Percentiles rank a stretch among this genome's conserved stretches.
phyloP scores from a whole-genome alignment of 2,113 vertebrate genomes.

The Lipophrys pholis region DNA sequence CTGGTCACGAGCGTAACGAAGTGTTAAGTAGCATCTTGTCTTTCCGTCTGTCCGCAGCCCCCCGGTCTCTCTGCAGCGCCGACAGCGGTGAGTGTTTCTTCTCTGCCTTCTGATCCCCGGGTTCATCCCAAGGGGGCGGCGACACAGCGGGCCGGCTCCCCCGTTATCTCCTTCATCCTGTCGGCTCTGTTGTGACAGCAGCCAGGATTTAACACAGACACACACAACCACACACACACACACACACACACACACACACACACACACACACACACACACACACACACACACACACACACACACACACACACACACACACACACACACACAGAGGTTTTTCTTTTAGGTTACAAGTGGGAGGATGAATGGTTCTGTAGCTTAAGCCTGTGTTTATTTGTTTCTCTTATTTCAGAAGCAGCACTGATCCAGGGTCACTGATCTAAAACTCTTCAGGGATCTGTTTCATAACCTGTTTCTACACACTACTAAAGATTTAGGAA shows the following conservation, averaged over 20 bases:
- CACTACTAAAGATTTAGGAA: neutral
- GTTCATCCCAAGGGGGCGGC: slow-evolving; percentile 34
- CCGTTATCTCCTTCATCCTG: slow-evolving; percentile 37
- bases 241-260: neutral
- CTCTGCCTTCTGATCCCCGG: slow-evolving; percentile 44
- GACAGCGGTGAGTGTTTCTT: slow-evolving; percentile 89
- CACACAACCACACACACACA: neutral
- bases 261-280: neutral
- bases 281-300: neutral
- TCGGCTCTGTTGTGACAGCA: slow-evolving; percentile 26
- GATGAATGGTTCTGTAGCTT: slow-evolving; percentile 31
- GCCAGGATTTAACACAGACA: slow-evolving; percentile 27
- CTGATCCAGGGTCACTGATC: slow-evolving; percentile 17
- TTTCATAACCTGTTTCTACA: slow-evolving; percentile 8
- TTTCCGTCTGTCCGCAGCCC: slow-evolving; percentile 54
- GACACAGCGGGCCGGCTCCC: neutral
- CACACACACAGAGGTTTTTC: neutral
- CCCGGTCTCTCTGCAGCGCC: slow-evolving; percentile 86
- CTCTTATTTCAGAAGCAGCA: neutral
- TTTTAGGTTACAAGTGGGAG: slow-evolving; percentile 38
- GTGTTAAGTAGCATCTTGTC: neutral
- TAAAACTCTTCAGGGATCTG: slow-evolving; percentile 29
- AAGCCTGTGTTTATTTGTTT: slow-evolving; percentile 35
- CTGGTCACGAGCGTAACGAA: too few species aligned
- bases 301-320: neutral